Base-by-base conservation (phyloP, 2,797 vertebrate species). In the Orientallactaga sibirica region DNA sequence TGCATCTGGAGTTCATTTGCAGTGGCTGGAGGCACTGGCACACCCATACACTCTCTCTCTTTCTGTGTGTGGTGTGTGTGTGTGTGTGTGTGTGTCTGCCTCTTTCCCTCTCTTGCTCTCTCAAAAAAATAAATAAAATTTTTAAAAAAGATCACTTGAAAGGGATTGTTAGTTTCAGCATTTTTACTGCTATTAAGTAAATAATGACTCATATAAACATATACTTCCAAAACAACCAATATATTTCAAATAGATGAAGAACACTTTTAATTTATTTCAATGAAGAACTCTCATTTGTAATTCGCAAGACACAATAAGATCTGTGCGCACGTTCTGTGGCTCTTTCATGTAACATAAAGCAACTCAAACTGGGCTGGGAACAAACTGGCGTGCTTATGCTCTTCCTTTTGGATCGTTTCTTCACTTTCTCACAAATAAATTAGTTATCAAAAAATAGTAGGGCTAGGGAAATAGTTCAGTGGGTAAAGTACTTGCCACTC, bases 351-450 rank as follows among this genome's bases (percentile, higher is more conserved):
- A 88, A 70, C 11, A 66, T 78, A 67, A 81, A 91, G 73, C 8
- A 55, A 7, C 29, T 93, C 62, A 71, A 58, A 82, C 0, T 67
- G 64, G 33, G 16, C 2, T 29, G 41, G 76, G 22, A 37, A 48
- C 5, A 48, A 48, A 48, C 48, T 48, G 7, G 10, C 48, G 10
- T 48, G 48, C 48, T 8, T 48, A 48, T 43, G 48, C 7, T 88
- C 4, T 75, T 61, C 37, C 29, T 52, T 90, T 88, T 78, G 68
- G 25, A 67, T 29, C n/a, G 19, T 24, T 71, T 93, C 74, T 80
- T 22, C 61, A 84, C 76, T 81, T 92, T 88, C 48, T 93, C n/a
- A 86, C 27, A 90, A 94, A 75, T 68, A 87, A 82, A 37, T 7
- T 70, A 3, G 81, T 66, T 68, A 7, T 61, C 48, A 41, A 18